Evolutionary conservation across 2,797 vertebrate genomes (phyloP), one percentile per base, ranked within the genome.

Genomic region (Aratinga solstitialis): DNA sequence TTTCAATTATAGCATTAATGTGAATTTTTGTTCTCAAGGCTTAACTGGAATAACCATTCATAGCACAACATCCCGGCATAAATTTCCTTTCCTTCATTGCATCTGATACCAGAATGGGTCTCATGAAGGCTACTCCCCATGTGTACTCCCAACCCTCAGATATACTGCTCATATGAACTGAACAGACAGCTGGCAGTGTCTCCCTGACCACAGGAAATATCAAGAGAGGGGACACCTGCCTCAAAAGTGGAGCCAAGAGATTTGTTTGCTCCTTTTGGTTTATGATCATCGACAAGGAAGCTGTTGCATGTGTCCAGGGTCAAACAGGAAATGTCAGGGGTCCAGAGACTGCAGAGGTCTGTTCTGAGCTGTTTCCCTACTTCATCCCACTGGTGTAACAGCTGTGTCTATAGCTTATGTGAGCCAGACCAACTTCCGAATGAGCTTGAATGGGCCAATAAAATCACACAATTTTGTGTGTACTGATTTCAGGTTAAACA

Each of bases 291-390:
- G 2, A 85, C 78, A 56, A 92, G 95, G 96, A 96, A 92, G 86
- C 94, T 92, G 88, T 66, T 92, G 94, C 95, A 93, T 95, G 81
- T 84, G 68, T 85, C 82, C 88, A 85, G 84, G 86, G 93, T 96
- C 91, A 95, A 96, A 96, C 95, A 95, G 95, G 95, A 97, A 95
- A 97, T 83, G 88, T 96, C 93, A 94, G 68, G 86, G 65, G 81
- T 87, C 58, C 88, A 80, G 77, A 77, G 65, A 83, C 90, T 72
- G 77, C 88, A 56, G 78, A 85, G 65, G 68, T 84, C 84, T 89
- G 65, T 58, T 93, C 63, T 58, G 90, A 90, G 77, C 68, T 58
- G 47, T 65, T 95, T 94, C 86, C 75, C 81, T 67, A 27, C 84
- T 77, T 58, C 94, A 83, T 74, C 86, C 61, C 86, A 51, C 58